Evolutionary conservation across 2,113 vertebrate species (phyloP), one percentile per base, ranked within the genome.

Genomic region (Brevimyrus niger): DNA sequence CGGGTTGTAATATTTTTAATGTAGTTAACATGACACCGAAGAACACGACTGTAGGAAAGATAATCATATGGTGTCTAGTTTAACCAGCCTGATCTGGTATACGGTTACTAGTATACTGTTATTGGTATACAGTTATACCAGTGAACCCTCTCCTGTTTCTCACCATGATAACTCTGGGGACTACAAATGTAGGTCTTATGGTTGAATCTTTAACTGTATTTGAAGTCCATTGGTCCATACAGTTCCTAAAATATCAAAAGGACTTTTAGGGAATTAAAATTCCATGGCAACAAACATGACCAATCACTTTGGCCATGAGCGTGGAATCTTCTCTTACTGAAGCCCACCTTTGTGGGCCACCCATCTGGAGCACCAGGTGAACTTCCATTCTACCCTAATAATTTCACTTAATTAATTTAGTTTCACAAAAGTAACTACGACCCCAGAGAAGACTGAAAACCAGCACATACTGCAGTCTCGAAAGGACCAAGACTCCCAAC

Each of bases 171-270:
- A n/a, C 69, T 82, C 31, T 76, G 38, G 89, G 87, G 76, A 84
- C 51, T n/a, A n/a, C 61, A 80, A 90, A 65, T 3, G 48, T 31
- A 76, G 65, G 91, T 88, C 23, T 91, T 69, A 85, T 5, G 50
- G 88, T 90, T 27, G 91, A 42, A 44, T 55, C 90, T 90, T 21
- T 55, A 55, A 55, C 19, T 55, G 19, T 55, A 55, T 61, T 93
- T 84, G 87, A 88, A 91, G 31, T 89, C 31, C 87, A 35, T 88
- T 61, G 48, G 89, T 88, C 89, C 92, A 88, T 94, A 92, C 8
- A 90, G 90, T 94, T 94, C 92, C 91, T 55, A 61, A 17, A 1
- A 1, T 90, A 73, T 89, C 89, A 89, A 53, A n/a, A 87, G 51
- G 51, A 46, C 27, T 69, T 90, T 82, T 53, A 35, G 35, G 89